A percentile compares a stretch with the other conserved stretches of the same genome.
phyloP scores from a whole-genome alignment of 2,888 invertebrate genomes.

The Oligia latruncula region DNA sequence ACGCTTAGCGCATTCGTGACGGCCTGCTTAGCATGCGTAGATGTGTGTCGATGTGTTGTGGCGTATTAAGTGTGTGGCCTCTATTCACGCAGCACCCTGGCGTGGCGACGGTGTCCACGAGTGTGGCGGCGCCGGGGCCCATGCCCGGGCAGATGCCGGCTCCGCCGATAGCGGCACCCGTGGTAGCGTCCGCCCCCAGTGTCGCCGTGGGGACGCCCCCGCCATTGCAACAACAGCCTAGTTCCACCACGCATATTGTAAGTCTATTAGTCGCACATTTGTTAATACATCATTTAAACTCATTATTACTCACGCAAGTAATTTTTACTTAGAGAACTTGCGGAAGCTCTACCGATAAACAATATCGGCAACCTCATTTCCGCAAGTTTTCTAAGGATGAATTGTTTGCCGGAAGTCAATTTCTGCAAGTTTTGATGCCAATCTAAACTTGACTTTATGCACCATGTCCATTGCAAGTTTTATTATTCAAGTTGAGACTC shows the following conservation, averaged over 20 bases:
- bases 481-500: background rate
- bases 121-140: constrained; percentile 79
- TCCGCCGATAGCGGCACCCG: constrained; percentile 69
- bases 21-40: constrained; percentile 43
- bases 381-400: background rate
- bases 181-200: constrained; percentile 73
- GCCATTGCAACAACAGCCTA: constrained; percentile 69
- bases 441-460: constrained; percentile 1
- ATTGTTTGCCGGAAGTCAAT: background rate
- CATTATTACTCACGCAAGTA: background rate
- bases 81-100: constrained; percentile 81
- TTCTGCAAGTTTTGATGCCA: background rate
- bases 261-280: constrained; percentile 32
- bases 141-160: constrained; percentile 76
- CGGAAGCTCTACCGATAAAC: background rate
- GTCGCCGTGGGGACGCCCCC: constrained; percentile 67
- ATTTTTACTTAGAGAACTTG: background rate
- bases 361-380: background rate
- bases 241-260: constrained; percentile 78
- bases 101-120: constrained; percentile 85
- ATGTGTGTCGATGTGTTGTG: constrained; percentile 33
- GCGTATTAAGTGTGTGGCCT: constrained; percentile 51
- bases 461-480: constrained; percentile 4
- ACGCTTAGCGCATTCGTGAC: constrained; percentile 57
- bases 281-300: background rate